Evolutionary conservation across 2,888 invertebrate genomes (phyloP).

Genomic region (Ferdinandea cuprea): DNA sequence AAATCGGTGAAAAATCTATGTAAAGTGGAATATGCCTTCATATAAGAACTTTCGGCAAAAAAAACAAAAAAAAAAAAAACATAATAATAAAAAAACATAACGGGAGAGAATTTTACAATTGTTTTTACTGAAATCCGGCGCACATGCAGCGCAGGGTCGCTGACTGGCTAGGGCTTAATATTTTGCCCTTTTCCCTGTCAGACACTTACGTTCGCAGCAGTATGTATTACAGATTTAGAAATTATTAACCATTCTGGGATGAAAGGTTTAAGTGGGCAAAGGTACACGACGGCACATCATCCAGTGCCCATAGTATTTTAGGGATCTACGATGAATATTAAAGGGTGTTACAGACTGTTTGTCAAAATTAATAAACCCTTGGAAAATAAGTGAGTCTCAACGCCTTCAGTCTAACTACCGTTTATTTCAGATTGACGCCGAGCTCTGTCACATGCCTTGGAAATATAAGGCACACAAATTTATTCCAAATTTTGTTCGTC

Average conservation of each 20-base stretch:
- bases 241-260: conserved; percentile 35
- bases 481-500: too few relatives aligned
- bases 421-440: too few relatives aligned
- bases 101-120: conserved; percentile 21
- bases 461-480: too few relatives aligned
- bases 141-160: conserved; percentile 4
- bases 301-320: conserved; percentile 7
- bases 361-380: too few relatives aligned
- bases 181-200: neutral
- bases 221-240: conserved; percentile 37
- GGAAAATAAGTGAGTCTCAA: too few relatives aligned
- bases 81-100: neutral
- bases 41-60: neutral
- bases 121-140: conserved; percentile 9
- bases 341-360: too few relatives aligned
- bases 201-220: neutral
- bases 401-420: too few relatives aligned
- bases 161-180: neutral
- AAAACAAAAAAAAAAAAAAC: too few relatives aligned
- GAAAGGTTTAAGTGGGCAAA: conserved; percentile 26
- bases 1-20: conserved; percentile 10
- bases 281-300: neutral
- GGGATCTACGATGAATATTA: too few relatives aligned
- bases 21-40: neutral
- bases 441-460: too few relatives aligned